phyloP scores from a whole-genome alignment of 2,888 invertebrate species.

The Spodoptera exigua region DNA sequence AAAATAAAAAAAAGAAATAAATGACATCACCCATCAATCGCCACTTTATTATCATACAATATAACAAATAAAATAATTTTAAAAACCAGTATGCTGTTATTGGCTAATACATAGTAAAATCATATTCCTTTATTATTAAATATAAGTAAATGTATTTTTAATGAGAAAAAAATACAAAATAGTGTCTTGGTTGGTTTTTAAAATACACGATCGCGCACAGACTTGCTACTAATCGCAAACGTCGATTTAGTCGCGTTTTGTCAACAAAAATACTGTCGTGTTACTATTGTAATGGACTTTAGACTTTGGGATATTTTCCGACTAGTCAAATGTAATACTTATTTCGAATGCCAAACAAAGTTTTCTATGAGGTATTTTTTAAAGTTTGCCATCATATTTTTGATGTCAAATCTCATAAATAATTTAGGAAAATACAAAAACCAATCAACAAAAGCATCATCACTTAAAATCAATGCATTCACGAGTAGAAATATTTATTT shows the following conservation, averaged over 20 bases:
- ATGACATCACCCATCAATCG: conserved; percentile 64
- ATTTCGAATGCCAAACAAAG: no score
- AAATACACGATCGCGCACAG: conserved; percentile 33
- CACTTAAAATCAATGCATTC: no score
- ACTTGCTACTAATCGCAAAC: conserved; percentile 5
- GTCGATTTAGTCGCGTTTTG: conserved; percentile 21
- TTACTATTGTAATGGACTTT: conserved; percentile 46
- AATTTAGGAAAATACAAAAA: no score
- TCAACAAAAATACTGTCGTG: conserved; percentile 51
- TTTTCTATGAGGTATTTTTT: no score
- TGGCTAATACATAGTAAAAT: conserved; percentile 62
- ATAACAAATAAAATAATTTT: conserved; percentile 67
- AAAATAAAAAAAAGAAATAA: conserved; percentile 26
- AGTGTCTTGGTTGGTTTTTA: conserved; percentile 51
- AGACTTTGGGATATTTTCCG: conserved; percentile 22
- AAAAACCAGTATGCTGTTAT: conserved; percentile 63
- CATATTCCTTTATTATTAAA: conserved; percentile 56
- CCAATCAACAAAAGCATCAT: no score
- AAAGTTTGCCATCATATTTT: no score
- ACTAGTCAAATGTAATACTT: not conserved
- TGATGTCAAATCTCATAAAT: no score
- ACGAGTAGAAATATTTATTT: no score
- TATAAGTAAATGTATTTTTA: conserved; percentile 40
- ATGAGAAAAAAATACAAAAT: conserved; percentile 53
- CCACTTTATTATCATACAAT: conserved; percentile 68